Percentiles rank a stretch among this genome's conserved stretches.
phyloP scores from a whole-genome alignment of 2,113 vertebrate genomes.

The Gymnocephalus cernua region DNA sequence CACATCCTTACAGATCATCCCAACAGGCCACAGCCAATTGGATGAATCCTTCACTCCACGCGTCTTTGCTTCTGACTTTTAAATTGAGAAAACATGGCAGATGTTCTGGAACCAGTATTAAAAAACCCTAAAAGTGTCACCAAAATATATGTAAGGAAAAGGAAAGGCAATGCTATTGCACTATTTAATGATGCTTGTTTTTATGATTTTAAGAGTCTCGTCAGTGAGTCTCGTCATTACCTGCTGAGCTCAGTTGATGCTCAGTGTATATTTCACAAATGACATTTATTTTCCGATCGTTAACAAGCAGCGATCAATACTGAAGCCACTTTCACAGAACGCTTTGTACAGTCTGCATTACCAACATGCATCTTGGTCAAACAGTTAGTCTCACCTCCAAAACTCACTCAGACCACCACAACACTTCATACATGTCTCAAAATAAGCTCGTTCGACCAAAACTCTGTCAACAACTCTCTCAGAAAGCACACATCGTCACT shows the following conservation, averaged over 20 bases:
- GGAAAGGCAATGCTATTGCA: not conserved
- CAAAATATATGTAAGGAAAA: constrained; percentile 4
- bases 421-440: not conserved
- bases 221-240: constrained; percentile 16
- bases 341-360: no score
- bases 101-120: constrained; percentile 9
- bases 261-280: constrained; percentile 20
- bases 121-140: not conserved
- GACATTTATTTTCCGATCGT: no score
- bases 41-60: not conserved
- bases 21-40: not conserved
- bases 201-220: not conserved
- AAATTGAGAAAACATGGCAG: constrained; percentile 20
- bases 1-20: not conserved
- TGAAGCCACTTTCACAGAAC: no score
- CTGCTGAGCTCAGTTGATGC: constrained; percentile 3
- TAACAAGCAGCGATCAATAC: no score
- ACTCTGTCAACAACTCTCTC: not conserved
- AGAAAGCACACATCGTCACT: not conserved
- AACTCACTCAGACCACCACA: no score
- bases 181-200: not conserved
- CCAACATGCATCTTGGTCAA: no score
- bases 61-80: not conserved
- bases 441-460: not conserved
- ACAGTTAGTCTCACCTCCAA: no score